A percentile compares a stretch with the other conserved stretches of the same genome.
phyloP scores from a whole-genome alignment of 2,113 vertebrate species.

The Cololabis saira region DNA sequence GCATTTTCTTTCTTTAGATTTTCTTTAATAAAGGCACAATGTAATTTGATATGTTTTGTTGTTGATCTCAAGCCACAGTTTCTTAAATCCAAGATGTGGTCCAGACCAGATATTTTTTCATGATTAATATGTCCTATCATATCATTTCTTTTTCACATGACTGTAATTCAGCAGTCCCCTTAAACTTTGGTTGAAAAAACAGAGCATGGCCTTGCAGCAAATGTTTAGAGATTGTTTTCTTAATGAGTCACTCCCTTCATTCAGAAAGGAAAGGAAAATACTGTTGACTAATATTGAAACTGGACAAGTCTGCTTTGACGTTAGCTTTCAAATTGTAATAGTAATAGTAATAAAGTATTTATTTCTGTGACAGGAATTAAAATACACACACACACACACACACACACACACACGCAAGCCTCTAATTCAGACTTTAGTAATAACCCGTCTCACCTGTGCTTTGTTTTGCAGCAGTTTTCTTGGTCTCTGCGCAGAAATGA shows the following conservation, averaged over 20 bases:
- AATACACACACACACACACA: too few relatives aligned
- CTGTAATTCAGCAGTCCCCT: not conserved
- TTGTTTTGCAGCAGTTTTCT: not conserved
- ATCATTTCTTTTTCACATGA: not conserved
- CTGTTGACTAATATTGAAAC: not conserved
- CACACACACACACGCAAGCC: too few relatives aligned
- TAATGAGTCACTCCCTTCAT: not conserved
- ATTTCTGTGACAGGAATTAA: not conserved
- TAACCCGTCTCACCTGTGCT: not conserved
- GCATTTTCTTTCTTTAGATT: too few relatives aligned
- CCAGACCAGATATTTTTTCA: too few relatives aligned
- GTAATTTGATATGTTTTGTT: too few relatives aligned
- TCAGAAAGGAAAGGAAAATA: not conserved
- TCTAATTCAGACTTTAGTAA: too few relatives aligned
- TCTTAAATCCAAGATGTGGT: too few relatives aligned
- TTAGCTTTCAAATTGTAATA: not conserved
- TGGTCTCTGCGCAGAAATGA: conserved; percentile 2
- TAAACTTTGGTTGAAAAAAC: not conserved
- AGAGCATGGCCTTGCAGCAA: not conserved
- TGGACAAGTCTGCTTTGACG: not conserved
- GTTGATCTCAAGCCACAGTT: too few relatives aligned
- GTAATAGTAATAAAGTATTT: not conserved
- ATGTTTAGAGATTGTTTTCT: not conserved
- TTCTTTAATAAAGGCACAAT: too few relatives aligned
- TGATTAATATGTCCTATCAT: too few relatives aligned